phyloP scores from a whole-genome alignment of 2,113 vertebrate species.

The Prietella phreatophila region DNA sequence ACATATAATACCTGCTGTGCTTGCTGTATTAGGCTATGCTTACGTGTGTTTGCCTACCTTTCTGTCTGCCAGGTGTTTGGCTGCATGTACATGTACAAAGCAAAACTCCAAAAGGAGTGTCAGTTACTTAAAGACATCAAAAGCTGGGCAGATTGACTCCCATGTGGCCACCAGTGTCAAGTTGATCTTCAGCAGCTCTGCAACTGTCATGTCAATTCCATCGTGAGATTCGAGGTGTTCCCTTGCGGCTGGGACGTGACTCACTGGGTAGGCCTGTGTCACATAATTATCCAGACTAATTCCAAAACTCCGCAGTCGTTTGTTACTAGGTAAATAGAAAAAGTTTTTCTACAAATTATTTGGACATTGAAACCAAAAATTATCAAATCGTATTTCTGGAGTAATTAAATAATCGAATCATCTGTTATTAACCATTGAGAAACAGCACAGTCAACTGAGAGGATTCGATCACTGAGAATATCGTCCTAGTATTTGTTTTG shows the following conservation, averaged over 20 bases:
- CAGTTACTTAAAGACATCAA: conserved; percentile 46
- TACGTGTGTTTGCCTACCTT: conserved; percentile 5
- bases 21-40: conserved; percentile 17
- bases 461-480: background rate
- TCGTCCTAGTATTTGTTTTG: background rate
- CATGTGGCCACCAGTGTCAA: conserved; percentile 54
- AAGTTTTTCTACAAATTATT: background rate
- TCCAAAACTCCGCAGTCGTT: background rate
- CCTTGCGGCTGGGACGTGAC: conserved; percentile 22
- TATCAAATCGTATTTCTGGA: background rate
- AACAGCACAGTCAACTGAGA: background rate
- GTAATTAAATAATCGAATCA: background rate
- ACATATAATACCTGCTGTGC: conserved; percentile 26
- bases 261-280: conserved; percentile 14
- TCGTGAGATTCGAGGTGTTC: conserved; percentile 12
- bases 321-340: background rate
- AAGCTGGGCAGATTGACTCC: conserved; percentile 49
- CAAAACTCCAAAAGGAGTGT: conserved; percentile 28
- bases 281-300: conserved; percentile 11
- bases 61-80: conserved; percentile 13
- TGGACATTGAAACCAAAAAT: background rate
- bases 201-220: conserved; percentile 40
- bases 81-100: conserved; percentile 1
- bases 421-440: background rate
- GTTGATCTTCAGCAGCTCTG: conserved; percentile 45